Evolutionary conservation across 2,888 invertebrate species (phyloP).

Genomic region (Drosophila emarginata): DNA sequence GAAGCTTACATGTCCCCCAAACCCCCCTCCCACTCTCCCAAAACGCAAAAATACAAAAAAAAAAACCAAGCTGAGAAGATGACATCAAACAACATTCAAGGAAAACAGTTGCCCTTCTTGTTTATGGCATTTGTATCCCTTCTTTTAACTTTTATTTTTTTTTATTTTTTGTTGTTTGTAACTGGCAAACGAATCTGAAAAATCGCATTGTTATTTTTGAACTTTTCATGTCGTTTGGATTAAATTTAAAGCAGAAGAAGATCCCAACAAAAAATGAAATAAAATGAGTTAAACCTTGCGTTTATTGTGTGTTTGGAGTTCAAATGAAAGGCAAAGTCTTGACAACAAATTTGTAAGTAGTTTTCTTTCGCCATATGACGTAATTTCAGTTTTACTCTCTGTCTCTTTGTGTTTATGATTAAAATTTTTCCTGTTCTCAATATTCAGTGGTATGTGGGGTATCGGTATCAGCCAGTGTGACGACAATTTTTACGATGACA

Average conservation of each 20-base stretch:
- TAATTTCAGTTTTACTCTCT: slow-evolving; percentile 39
- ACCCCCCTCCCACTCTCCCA: neutral
- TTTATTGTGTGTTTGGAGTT: slow-evolving; percentile 41
- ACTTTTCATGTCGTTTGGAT: slow-evolving; percentile 61
- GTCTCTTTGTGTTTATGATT: slow-evolving; percentile 69
- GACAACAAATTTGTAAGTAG: slow-evolving; percentile 46
- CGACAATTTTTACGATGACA: slow-evolving; percentile 74
- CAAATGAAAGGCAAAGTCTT: slow-evolving; percentile 45
- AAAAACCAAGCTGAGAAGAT: slow-evolving; percentile 18
- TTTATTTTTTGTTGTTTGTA: slow-evolving; percentile 17
- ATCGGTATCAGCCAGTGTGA: slow-evolving; percentile 68
- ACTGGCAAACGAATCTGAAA: slow-evolving; percentile 6
- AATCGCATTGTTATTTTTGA: slow-evolving; percentile 43
- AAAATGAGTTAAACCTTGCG: neutral
- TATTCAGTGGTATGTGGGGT: slow-evolving; percentile 33
- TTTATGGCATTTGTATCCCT: slow-evolving; percentile 15
- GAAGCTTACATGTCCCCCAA: slow-evolving; percentile 60
- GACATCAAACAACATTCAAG: slow-evolving; percentile 59
- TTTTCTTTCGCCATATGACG: slow-evolving; percentile 72
- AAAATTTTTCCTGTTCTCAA: slow-evolving; percentile 47
- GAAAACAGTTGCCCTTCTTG: slow-evolving; percentile 33
- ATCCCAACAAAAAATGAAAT: neutral
- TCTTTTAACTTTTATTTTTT: slow-evolving; percentile 44
- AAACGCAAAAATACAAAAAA: slow-evolving; percentile 17
- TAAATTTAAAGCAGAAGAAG: slow-evolving; percentile 46